These are phyloP conservation scores for Gastracanthus pulcherrimus DNA, from an alignment of 2,888 invertebrate species.

Conservation along the genomic window DNA sequence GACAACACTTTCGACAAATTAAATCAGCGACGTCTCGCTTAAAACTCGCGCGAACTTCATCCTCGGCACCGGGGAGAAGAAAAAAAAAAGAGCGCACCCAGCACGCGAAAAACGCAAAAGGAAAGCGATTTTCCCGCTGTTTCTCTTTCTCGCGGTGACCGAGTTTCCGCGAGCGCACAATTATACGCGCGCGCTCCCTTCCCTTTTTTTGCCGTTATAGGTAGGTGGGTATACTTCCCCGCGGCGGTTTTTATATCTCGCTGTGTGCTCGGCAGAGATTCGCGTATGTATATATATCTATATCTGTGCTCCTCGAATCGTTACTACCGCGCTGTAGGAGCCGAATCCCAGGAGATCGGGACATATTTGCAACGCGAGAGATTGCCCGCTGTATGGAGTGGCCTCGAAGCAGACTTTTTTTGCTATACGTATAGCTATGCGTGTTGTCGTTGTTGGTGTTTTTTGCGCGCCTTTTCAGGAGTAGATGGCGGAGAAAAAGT, in stretches of 20 bases:
- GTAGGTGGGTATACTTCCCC: no score
- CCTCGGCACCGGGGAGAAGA: neutral
- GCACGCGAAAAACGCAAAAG: constrained; percentile 13
- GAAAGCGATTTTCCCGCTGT: constrained; percentile 17
- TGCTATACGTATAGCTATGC: neutral
- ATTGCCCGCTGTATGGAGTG: neutral
- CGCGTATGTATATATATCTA: neutral
- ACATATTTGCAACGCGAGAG: neutral
- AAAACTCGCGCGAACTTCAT: neutral
- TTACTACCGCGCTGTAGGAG: neutral
- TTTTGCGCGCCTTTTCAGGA: neutral
- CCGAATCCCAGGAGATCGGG: constrained; percentile 34
- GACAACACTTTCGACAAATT: neutral
- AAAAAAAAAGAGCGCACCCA: neutral
- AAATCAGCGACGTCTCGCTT: constrained; percentile 10
- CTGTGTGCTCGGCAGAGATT: neutral
- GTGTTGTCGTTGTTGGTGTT: neutral
- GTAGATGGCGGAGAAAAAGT: neutral
- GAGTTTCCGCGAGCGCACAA: constrained; percentile 44
- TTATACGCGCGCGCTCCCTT: neutral
- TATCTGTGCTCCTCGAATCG: neutral
- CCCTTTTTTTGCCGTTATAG: neutral
- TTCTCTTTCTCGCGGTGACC: constrained; percentile 31
- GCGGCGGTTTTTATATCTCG: neutral
- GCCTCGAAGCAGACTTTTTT: neutral